Percentiles rank a stretch among this genome's conserved stretches.
Evolutionary conservation across 2,113 vertebrate species (phyloP).

Genomic region (Danio rerio): GRCz12tu NC_133198.1:28887001-28887500

Average conservation of each 20-base stretch:
- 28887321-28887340: not conserved
- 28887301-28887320: constrained; percentile 24
- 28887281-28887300: constrained; percentile 58
- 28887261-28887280: constrained; percentile 55
- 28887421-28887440: too few species aligned
- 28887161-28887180: constrained; percentile 55
- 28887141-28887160: constrained; percentile 51
- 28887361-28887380: not conserved
- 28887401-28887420: too few species aligned
- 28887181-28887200: constrained; percentile 44
- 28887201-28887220: constrained; percentile 24
- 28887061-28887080: constrained; percentile 59
- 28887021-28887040: constrained; percentile 62
- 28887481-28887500: too few species aligned
- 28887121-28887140: constrained; percentile 53
- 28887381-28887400: too few species aligned
- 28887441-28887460: too few species aligned
- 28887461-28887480: too few species aligned
- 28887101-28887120: constrained; percentile 48
- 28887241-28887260: constrained; percentile 48
- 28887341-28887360: not conserved
- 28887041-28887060: constrained; percentile 67
- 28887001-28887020: constrained; percentile 58
- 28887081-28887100: constrained; percentile 42
- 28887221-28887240: constrained; percentile 26